Base-by-base conservation (phyloP, 2,888 invertebrate genomes). In the Drosophila koepferae region DNA sequence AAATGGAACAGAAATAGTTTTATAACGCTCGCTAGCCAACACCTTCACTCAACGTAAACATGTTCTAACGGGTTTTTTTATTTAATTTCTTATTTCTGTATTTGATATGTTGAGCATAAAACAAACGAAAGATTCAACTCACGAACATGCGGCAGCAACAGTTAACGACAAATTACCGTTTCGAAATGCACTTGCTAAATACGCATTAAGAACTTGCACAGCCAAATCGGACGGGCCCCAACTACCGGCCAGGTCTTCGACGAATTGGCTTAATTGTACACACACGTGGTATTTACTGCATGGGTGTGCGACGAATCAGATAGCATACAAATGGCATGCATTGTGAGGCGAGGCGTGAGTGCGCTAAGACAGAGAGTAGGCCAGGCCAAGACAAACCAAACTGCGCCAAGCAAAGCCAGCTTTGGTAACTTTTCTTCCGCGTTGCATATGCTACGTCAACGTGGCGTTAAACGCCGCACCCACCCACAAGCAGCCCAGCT, bases 151-250 rank as follows among this genome's bases (percentile, higher is more conserved):
- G 46, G 54, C 56, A 71, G 82, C 64, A 16, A 75, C 68, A 71
- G 75, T 83, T 81, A 78, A 74, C 88, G 90, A 90, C 88, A 89
- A 89, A 90, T 82, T 80, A 89, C 86, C 82, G 90, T 82, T 86
- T 81, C 54, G 72, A 80, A 82, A 79, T 90, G 77, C 86, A 86
- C 88, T 89, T 86, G 86, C 90, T 87, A 81, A 86, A 89, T 73
- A 51, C 56, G 54, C 74, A 65, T 56, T 77, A 80, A 89, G 87
- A 86, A 89, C 87, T 71, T 72, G 72, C 81, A 70, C 56, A 59
- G 76, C 90, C 86, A 87, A 87, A 76, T 63, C 71, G 31, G 71
- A 51, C 51, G 48, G 34, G 56, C 36, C 40, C 40, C 58, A 64
- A 67, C 74, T 38, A 31, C 53, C 48, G 55, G 41, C 46, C 55